These are phyloP conservation scores for Neuroterus valhalla DNA, from an alignment of 1,140 invertebrate genomes.

Conservation along the genomic window DNA sequence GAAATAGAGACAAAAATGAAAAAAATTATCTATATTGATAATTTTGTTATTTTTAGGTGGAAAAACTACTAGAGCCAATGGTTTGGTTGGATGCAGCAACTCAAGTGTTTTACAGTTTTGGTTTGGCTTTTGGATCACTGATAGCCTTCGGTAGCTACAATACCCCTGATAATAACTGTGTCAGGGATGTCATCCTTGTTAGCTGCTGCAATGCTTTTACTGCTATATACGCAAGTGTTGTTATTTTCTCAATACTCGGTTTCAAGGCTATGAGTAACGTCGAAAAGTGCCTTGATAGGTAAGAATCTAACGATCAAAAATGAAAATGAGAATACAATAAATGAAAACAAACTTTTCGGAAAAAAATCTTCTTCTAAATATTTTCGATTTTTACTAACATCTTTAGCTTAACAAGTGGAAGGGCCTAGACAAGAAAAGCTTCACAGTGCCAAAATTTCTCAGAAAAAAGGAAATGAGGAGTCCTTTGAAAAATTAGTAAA, in stretches of 20 bases:
- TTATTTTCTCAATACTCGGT: constrained; percentile 91
- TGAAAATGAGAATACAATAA: no score
- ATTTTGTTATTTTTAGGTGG: constrained; percentile 77
- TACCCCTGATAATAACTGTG: constrained; percentile 92
- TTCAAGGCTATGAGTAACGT: constrained; percentile 90
- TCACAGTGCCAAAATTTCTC: no score
- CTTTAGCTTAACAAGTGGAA: no score
- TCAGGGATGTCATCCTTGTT: constrained; percentile 91
- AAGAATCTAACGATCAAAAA: constrained; percentile 62
- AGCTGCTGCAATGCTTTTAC: constrained; percentile 93
- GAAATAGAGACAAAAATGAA: constrained; percentile 7
- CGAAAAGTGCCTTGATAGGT: constrained; percentile 85
- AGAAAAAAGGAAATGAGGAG: no score
- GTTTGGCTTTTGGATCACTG: constrained; percentile 92
- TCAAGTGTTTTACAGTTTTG: constrained; percentile 97
- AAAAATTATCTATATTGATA: constrained; percentile 5
- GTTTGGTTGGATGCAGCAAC: constrained; percentile 96
- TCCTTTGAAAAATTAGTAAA: no score
- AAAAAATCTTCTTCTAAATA: no score
- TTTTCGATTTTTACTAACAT: no score
- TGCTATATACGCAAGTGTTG: constrained; percentile 94
- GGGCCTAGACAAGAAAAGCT: constrained; percentile 29
- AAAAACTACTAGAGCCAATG: constrained; percentile 85
- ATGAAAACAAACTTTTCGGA: no score
- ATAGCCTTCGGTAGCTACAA: constrained; percentile 95